phyloP scores from a whole-genome alignment of 2,113 vertebrate species.

The Upupa epops region DNA sequence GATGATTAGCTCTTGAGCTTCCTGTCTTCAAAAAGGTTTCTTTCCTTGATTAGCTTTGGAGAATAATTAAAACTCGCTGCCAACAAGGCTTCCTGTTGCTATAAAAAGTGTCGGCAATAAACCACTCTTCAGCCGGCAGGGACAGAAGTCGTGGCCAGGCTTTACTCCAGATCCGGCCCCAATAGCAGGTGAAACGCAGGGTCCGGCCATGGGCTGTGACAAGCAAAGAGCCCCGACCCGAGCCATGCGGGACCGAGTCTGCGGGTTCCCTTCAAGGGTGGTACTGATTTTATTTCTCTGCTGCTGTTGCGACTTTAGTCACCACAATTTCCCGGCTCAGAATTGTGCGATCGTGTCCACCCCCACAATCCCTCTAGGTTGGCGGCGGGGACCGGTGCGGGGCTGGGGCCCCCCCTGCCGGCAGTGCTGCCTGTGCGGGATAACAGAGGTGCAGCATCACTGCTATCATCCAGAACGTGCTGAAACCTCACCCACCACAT shows the following conservation, averaged over 20 bases:
- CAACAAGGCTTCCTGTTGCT: constrained; percentile 9
- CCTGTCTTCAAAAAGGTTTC: background rate
- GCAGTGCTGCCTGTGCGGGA: background rate
- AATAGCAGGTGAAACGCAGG: background rate
- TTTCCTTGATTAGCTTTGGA: constrained; percentile 9
- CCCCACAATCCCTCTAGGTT: accelerated
- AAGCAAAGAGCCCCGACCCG: no score
- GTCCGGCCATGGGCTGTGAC: background rate
- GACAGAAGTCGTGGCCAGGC: background rate
- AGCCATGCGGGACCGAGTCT: accelerated
- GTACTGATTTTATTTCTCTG: accelerated
- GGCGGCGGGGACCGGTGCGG: no score
- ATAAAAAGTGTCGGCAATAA: background rate
- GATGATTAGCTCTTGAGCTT: background rate
- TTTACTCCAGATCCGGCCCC: background rate
- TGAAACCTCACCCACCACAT: accelerated
- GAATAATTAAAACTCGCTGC: background rate
- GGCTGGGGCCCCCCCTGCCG: background rate
- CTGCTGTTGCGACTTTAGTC: accelerated
- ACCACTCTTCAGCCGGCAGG: background rate
- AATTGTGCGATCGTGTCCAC: accelerated
- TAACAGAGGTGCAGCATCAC: accelerated
- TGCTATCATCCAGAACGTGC: accelerated
- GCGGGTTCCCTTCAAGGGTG: background rate
- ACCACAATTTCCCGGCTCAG: accelerated